These are phyloP conservation scores for Parazoanthus swiftii DNA, from an alignment of 92 coral and sea anemone genomes.

Conservation along the genomic window DNA sequence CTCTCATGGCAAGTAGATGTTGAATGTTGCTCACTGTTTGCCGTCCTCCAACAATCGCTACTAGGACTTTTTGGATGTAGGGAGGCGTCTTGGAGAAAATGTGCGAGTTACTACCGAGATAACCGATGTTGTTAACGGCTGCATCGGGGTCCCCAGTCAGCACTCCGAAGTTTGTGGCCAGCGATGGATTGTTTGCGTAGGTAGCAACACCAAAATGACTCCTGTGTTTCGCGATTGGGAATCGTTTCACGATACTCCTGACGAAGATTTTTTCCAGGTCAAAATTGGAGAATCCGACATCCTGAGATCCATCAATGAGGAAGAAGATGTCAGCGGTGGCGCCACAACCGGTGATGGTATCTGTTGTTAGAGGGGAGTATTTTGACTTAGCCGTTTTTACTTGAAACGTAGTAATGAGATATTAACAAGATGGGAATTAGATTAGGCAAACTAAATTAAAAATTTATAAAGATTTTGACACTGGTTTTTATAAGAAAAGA, in stretches of 20 bases:
- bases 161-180: neutral
- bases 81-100: conserved; percentile 4
- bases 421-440: neutral
- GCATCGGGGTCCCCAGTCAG: neutral
- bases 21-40: neutral
- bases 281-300: conserved; percentile 6
- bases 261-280: conserved; percentile 16
- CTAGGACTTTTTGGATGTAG: neutral
- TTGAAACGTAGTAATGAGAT: no score
- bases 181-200: neutral
- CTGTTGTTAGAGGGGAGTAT: neutral
- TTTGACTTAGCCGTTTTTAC: neutral
- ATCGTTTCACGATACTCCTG: neutral
- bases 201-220: conserved; percentile 18
- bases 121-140: neutral
- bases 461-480: no score
- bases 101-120: neutral
- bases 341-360: conserved; percentile 11
- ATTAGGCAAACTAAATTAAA: neutral
- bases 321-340: conserved; percentile 14
- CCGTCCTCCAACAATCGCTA: conserved; percentile 2
- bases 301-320: conserved; percentile 13
- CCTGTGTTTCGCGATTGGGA: neutral
- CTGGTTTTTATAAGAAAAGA: no score
- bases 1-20: neutral